Base-by-base conservation (phyloP, 1,140 invertebrate genomes). In the Zaprionus africanus region DNA sequence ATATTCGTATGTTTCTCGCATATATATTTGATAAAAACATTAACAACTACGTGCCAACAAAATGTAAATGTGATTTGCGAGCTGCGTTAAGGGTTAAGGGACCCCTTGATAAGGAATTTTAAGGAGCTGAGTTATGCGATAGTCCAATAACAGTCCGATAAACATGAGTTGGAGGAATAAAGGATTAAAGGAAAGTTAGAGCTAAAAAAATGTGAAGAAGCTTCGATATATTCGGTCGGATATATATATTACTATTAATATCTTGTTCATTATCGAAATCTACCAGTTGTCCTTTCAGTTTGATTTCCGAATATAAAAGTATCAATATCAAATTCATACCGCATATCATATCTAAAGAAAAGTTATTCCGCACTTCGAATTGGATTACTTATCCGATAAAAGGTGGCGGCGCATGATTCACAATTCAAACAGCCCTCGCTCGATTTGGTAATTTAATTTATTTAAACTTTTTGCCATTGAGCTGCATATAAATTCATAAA, bases 401-500 rank as follows among this genome's bases (percentile, higher is more conserved):
- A 31, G 53, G 19, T n/a, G 38, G 31, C 19, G 57, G 31, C 19
- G 41, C 43, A 72, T 72, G 5, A 12, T n/a, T 22, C 11, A 28
- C 6, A 31, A 41, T 51, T 58, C 53, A 46, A 66, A 57, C 15
- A 11, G n/a, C 56, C 38, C 12, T 49, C 46, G 46, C n/a, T 24
- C 53, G 26, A 56, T 46, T 54, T 60, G n/a, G 34, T 54, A 61
- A 60, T 54, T 75, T 69, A 49, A 75, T 64, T 62, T 65, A 62
- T 69, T 76, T 75, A 70, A 76, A 76, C 57, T 64, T 64, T 63
- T 43, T 19, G 28, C n/a, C 41, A 57, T 49, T 34, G 46, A 59
- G 22, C 54, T 26, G 66, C 38, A 74, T 67, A 83, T 71, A 80
- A 84, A 78, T 78, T 80, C 81, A 80, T 84, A 77, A 75, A 67